Percentiles rank a stretch among this genome's conserved stretches.
These are phyloP conservation scores for Ispidina lecontei DNA, from an alignment of 2,797 vertebrate species.

Conservation along the genomic window DNA sequence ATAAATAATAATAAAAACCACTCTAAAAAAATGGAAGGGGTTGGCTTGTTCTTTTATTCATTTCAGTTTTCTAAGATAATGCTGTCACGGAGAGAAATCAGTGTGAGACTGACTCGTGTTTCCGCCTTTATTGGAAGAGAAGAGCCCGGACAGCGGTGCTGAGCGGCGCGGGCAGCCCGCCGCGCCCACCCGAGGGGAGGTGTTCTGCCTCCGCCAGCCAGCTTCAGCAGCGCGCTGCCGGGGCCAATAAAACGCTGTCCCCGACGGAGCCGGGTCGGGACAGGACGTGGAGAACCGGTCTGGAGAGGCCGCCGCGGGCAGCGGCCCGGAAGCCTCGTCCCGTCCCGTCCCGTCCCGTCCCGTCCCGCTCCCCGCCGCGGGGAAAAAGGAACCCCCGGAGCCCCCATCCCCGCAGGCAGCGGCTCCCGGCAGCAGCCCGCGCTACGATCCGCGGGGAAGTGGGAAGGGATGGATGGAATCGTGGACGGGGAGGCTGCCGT, in stretches of 20 bases:
- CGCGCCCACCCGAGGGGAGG: rapidly evolving
- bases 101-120: rapidly evolving
- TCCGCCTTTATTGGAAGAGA: neutral
- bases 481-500: neutral
- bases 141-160: rapidly evolving
- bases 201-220: neutral
- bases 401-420: neutral
- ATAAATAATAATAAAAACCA: too few species aligned
- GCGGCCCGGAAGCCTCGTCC: too few species aligned
- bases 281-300: neutral
- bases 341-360: neutral
- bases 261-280: neutral
- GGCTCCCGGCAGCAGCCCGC: slow-evolving; percentile 45
- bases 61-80: neutral
- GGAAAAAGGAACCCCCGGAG: neutral
- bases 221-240: too few species aligned
- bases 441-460: slow-evolving; percentile 2
- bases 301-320: too few species aligned
- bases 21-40: neutral
- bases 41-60: neutral
- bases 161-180: neutral
- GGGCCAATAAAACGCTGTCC: neutral
- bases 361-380: too few species aligned
- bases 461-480: neutral
- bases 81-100: neutral